Conservation (phyloP, 2,113 vertebrate genomes). For the Pachypanchax playfairii region DNA sequence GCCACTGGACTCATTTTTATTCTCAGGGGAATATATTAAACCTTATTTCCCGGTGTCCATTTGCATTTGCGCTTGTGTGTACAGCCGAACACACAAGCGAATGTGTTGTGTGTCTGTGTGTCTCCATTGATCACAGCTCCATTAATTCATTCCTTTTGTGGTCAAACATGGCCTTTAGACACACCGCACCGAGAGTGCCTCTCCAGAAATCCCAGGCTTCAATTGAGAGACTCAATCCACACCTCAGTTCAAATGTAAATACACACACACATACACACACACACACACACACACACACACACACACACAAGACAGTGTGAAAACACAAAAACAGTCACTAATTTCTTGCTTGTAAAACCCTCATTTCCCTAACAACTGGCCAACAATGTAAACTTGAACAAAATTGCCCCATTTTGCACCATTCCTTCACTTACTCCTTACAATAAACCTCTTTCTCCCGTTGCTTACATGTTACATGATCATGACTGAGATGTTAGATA, state of each 20-base stretch:
- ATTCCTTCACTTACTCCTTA: neutral
- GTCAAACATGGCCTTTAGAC: slow-evolving; percentile 53
- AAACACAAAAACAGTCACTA: slow-evolving; percentile 10
- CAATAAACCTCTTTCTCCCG: neutral
- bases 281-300: neutral
- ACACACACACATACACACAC: slow-evolving; percentile 4
- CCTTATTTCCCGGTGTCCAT: slow-evolving; percentile 20
- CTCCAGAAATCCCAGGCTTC: slow-evolving; percentile 52
- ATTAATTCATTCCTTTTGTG: slow-evolving; percentile 64
- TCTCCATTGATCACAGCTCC: slow-evolving; percentile 55
- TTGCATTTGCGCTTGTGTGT: slow-evolving; percentile 9
- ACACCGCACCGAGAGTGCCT: slow-evolving; percentile 41
- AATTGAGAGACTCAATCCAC: slow-evolving; percentile 47
- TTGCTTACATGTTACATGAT: slow-evolving; percentile 1
- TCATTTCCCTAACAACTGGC: neutral
- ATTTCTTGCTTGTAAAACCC: slow-evolving; percentile 5
- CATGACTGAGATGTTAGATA: neutral
- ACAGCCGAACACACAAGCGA: neutral
- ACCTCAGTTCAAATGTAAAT: slow-evolving; percentile 26
- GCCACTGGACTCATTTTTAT: slow-evolving; percentile 37
- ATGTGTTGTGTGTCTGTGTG: slow-evolving; percentile 23
- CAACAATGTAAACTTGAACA: slow-evolving; percentile 18
- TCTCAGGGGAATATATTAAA: slow-evolving; percentile 61
- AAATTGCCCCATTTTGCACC: neutral
- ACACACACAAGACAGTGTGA: slow-evolving; percentile 2